Conservation (phyloP, 2,888 invertebrate species). For the Tillus elongatus region DNA sequence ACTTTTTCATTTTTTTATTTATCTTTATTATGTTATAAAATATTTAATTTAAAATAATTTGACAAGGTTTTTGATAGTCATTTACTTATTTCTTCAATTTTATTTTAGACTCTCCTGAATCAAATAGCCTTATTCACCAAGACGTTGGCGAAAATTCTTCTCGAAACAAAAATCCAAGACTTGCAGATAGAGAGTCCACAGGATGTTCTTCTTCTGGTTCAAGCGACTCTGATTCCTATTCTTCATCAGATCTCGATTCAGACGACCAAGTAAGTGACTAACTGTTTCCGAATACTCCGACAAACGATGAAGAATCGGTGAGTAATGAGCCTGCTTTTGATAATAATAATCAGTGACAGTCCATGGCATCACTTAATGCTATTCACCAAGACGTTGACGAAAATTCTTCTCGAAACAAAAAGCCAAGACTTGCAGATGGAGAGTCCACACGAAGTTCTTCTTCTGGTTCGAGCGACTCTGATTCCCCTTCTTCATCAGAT, state of each 20-base stretch:
- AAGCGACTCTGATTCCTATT: slow-evolving; percentile 2
- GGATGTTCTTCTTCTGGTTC: slow-evolving; percentile 1
- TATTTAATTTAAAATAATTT: too few relatives aligned
- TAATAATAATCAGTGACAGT: slow-evolving; percentile 1
- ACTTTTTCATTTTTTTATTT: too few relatives aligned
- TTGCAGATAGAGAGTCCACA: slow-evolving; percentile 2
- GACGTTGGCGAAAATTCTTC: too few relatives aligned
- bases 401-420: slow-evolving; percentile 1
- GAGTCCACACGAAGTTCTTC: slow-evolving; percentile 2
- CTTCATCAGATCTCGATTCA: slow-evolving; percentile 3
- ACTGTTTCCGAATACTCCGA: slow-evolving; percentile 1
- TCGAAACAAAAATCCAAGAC: slow-evolving; percentile 1
- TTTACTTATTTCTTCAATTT: background rate
- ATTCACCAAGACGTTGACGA: too few relatives aligned
- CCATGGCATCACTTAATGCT: slow-evolving; percentile 4
- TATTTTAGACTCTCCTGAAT: slow-evolving; percentile 1
- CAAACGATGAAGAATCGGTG: slow-evolving; percentile 2
- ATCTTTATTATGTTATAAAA: too few relatives aligned
- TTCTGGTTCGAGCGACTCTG: slow-evolving; percentile 4
- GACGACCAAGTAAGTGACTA: slow-evolving; percentile 4
- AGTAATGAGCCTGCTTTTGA: slow-evolving; percentile 3
- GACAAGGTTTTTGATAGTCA: background rate
- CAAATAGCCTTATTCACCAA: too few relatives aligned
- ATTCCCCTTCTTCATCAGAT: slow-evolving; percentile 3
- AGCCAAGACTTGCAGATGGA: slow-evolving; percentile 2